These are phyloP conservation scores for Tonatia bakeri DNA, from an alignment of 2,113 vertebrate species.

Conservation along the genomic window DNA sequence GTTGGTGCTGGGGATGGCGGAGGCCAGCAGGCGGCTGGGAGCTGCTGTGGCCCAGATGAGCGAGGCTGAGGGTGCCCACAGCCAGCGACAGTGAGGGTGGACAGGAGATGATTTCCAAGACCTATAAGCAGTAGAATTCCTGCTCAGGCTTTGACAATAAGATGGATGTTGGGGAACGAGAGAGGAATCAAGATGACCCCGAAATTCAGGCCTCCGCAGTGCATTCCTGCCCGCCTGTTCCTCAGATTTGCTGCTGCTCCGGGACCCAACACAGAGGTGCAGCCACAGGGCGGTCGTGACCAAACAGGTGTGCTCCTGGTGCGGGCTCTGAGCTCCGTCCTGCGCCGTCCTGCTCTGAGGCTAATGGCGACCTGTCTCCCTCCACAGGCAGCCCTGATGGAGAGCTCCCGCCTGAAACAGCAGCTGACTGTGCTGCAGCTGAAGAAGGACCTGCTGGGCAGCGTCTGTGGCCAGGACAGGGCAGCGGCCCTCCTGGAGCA, in stretches of 20 bases:
- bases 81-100: neutral
- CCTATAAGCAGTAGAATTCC: neutral
- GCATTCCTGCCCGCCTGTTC: fast-evolving
- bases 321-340: fast-evolving
- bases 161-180: fast-evolving
- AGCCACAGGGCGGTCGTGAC: fast-evolving
- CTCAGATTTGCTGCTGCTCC: fast-evolving
- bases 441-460: slow-evolving; percentile 84
- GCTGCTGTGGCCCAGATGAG: neutral
- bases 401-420: slow-evolving; percentile 87
- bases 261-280: fast-evolving
- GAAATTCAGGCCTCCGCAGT: fast-evolving
- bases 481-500: slow-evolving; percentile 81
- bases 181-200: neutral
- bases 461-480: slow-evolving; percentile 85
- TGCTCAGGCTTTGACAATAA: neutral
- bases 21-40: neutral
- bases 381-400: slow-evolving; percentile 80
- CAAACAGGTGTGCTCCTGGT: fast-evolving
- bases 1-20: neutral
- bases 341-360: fast-evolving
- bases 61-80: neutral
- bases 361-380: neutral
- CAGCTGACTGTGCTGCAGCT: slow-evolving; percentile 82
- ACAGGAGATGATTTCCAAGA: neutral